Evolutionary conservation across 2,797 vertebrate genomes (phyloP).

Genomic region (Margarornis squamiger): DNA sequence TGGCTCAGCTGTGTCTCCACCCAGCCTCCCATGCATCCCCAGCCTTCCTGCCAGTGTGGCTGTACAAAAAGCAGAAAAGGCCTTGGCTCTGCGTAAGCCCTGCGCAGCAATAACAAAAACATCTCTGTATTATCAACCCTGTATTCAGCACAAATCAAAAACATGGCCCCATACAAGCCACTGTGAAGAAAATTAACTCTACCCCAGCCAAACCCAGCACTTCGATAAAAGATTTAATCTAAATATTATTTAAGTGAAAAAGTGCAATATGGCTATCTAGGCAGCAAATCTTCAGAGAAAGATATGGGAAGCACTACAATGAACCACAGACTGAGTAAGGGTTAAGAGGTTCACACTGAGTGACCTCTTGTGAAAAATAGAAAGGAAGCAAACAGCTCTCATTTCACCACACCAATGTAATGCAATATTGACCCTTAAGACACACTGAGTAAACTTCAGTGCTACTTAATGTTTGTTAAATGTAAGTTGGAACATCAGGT

Average conservation of each 20-base stretch:
- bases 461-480: not conserved
- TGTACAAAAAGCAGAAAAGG: not conserved
- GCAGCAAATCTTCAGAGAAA: not conserved
- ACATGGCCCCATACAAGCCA: not conserved
- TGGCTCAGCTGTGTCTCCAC: not conserved
- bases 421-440: not conserved
- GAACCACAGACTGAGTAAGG: not conserved
- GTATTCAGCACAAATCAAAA: not conserved
- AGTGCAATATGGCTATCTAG: not conserved
- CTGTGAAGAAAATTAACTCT: not conserved
- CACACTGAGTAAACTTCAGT: not conserved
- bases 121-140: not conserved
- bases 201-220: not conserved
- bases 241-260: not conserved
- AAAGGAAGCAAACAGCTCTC: not conserved
- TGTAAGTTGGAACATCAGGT: not conserved
- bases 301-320: not conserved
- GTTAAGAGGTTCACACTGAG: not conserved
- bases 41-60: not conserved
- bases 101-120: not conserved
- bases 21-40: not conserved
- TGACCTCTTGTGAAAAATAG: not conserved
- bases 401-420: rapidly evolving
- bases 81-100: not conserved
- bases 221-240: not conserved